phyloP scores from a whole-genome alignment of 1,140 invertebrate genomes.

The Zaprionus africanus region DNA sequence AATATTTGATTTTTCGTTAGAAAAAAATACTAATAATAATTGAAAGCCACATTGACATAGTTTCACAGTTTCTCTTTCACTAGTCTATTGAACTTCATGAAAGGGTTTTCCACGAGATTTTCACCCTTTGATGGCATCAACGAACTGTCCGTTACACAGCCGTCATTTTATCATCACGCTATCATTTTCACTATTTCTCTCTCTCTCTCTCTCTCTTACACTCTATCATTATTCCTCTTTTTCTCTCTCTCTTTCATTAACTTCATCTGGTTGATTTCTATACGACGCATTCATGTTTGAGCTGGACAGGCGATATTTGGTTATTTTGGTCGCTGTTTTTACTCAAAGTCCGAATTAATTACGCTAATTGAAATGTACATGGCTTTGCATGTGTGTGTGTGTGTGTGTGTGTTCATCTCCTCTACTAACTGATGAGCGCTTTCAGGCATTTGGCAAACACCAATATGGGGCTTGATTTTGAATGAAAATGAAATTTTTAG shows the following conservation, averaged over 20 bases:
- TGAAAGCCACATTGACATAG: background rate
- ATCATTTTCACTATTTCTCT: background rate
- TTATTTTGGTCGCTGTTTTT: conserved; percentile 33
- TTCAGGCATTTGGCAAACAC: conserved; percentile 9
- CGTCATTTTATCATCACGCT: background rate
- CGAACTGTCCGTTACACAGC: background rate
- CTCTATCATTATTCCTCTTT: background rate
- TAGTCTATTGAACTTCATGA: background rate
- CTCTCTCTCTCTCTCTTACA: background rate
- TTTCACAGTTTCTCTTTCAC: background rate
- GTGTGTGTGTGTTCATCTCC: background rate
- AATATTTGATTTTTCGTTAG: background rate
- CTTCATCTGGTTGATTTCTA: background rate
- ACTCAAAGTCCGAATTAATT: conserved; percentile 44
- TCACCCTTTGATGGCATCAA: conserved; percentile 16
- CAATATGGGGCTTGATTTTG: background rate
- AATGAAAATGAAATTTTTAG: conserved; percentile 1
- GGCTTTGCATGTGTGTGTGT: conserved; percentile 1
- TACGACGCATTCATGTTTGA: conserved; percentile 2
- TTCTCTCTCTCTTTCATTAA: background rate
- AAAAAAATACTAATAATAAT: background rate
- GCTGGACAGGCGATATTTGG: conserved; percentile 10
- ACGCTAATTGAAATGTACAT: conserved; percentile 47
- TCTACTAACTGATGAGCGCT: background rate
- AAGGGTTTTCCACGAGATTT: conserved; percentile 1